Base-by-base conservation (phyloP, 2,797 vertebrate genomes). In the Megaceryle alcyon region DNA sequence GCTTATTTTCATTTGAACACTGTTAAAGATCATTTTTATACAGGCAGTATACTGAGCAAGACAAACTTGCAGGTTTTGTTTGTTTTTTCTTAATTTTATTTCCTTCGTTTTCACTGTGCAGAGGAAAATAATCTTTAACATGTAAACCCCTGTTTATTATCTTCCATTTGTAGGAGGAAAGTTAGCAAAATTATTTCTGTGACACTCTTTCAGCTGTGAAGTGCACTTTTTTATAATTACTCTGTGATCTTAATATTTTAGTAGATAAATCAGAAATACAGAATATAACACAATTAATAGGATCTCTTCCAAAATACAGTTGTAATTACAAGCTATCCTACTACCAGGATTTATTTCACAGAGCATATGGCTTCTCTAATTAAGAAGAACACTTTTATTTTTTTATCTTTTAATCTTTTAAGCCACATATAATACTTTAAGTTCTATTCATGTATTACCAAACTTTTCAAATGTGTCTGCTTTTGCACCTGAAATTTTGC, bases 361-460 rank as follows among this genome's bases (percentile, higher is more conserved):
- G 33, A 92, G 33, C 71, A 73, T 86, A 76, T 83, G 88, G 26
- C 70, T 95, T 86, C 66, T 88, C 80, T 85, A 96, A 96, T 95
- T 92, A 94, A 83, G 79, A 93, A 82, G 70, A 85, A 43, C 23
- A 39, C 31, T 88, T 28, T 60, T 73, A 76, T 91, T 76, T 91
- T 76, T 94, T 51, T 53, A 79, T 94, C 72, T 84, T 95, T 94
- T 86, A 63, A 88, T 95, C 92, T 93, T 77, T 95, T 93, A 94
- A 96, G 78, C 82, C 1, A 2, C 56, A 44, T 89, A 60, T 92
- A 92, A 96, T 95, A 85, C 35, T 79, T 87, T 53, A 83, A 91
- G 72, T 93, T 96, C 80, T 79, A 61, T 91, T 92, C 41, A 61
- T 48, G 37, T 82, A 48, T 83, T 95, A 86, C 70, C 54, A 80